These are phyloP conservation scores for Drosophila orosa DNA, from an alignment of 1,140 invertebrate genomes.

Conservation along the genomic window DNA sequence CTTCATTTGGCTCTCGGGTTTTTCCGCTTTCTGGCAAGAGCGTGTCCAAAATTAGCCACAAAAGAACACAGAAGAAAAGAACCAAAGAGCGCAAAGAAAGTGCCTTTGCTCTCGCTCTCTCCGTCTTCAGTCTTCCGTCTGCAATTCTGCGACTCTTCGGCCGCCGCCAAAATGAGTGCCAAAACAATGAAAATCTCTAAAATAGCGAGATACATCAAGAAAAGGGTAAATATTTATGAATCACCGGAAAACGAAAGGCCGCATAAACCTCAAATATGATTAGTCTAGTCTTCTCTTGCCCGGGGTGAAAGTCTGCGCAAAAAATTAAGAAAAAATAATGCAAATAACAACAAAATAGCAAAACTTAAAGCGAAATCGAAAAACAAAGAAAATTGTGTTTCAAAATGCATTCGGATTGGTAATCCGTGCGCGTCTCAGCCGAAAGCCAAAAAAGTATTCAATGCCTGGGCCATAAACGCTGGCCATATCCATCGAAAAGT, in stretches of 20 bases:
- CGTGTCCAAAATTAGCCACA: slow-evolving; percentile 70
- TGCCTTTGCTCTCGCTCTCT: slow-evolving; percentile 4
- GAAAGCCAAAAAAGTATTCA: slow-evolving; percentile 60
- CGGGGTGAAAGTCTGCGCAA: slow-evolving; percentile 64
- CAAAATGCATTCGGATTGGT: slow-evolving; percentile 55
- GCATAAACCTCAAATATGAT: slow-evolving; percentile 15
- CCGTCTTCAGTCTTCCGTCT: slow-evolving; percentile 14
- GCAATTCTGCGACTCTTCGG: slow-evolving; percentile 19
- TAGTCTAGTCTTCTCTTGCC: slow-evolving; percentile 34
- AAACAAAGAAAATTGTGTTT: slow-evolving; percentile 31
- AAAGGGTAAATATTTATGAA: slow-evolving; percentile 77
- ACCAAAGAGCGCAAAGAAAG: slow-evolving; percentile 27
- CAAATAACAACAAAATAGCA: slow-evolving; percentile 22
- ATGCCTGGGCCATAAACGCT: slow-evolving; percentile 73
- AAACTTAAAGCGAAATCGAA: slow-evolving; percentile 22
- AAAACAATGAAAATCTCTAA: slow-evolving; percentile 81
- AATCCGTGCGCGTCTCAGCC: slow-evolving; percentile 54
- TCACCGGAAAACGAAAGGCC: slow-evolving; percentile 6
- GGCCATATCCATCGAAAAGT: slow-evolving; percentile 30
- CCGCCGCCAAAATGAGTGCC: slow-evolving; percentile 72
- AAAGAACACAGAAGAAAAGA: slow-evolving; percentile 30
- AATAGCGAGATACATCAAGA: slow-evolving; percentile 84
- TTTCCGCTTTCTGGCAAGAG: slow-evolving; percentile 29
- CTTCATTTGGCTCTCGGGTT: slow-evolving; percentile 21
- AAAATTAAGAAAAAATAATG: slow-evolving; percentile 13